phyloP scores from a whole-genome alignment of 1,140 invertebrate species.

The Geopemphigus sp. region DNA sequence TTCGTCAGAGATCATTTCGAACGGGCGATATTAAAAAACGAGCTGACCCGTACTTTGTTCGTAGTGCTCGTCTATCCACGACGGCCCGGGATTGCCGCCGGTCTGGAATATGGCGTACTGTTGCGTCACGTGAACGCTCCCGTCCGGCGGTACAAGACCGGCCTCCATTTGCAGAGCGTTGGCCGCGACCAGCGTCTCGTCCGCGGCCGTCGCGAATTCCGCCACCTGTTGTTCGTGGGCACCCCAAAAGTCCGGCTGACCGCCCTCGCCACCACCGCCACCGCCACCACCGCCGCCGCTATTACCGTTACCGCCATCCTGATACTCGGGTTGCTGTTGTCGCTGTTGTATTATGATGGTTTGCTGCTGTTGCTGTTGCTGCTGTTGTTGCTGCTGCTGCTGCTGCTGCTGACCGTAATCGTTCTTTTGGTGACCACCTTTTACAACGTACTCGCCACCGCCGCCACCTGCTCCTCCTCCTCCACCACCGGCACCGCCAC shows the following conservation, averaged over 20 bases:
- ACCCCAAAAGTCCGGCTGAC: slow-evolving; percentile 30
- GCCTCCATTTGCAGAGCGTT: slow-evolving; percentile 29
- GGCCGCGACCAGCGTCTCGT: slow-evolving; percentile 12
- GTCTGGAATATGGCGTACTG: slow-evolving; percentile 47
- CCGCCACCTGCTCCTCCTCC: too few species aligned
- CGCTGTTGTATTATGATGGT: slow-evolving; percentile 18
- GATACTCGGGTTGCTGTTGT: slow-evolving; percentile 30
- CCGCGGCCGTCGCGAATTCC: slow-evolving; percentile 8
- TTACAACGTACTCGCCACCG: neutral
- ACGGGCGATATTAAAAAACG: too few species aligned
- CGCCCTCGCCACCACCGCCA: neutral
- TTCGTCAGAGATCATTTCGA: too few species aligned
- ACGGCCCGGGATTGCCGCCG: slow-evolving; percentile 34
- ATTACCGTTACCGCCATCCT: neutral
- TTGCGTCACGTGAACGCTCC: slow-evolving; percentile 19
- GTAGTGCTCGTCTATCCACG: slow-evolving; percentile 52
- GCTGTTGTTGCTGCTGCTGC: slow-evolving; percentile 26
- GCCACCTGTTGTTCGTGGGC: slow-evolving; percentile 1
- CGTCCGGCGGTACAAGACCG: neutral
- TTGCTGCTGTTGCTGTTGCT: neutral
- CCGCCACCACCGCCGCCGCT: neutral
- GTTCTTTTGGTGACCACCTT: neutral
- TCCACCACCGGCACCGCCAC: too few species aligned
- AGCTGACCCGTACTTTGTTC: slow-evolving; percentile 51
- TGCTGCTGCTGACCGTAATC: neutral